A percentile compares a stretch with the other conserved stretches of the same genome.
Evolutionary conservation across 2,888 invertebrate genomes (phyloP).

Genomic region (Cistogaster globosa): DNA sequence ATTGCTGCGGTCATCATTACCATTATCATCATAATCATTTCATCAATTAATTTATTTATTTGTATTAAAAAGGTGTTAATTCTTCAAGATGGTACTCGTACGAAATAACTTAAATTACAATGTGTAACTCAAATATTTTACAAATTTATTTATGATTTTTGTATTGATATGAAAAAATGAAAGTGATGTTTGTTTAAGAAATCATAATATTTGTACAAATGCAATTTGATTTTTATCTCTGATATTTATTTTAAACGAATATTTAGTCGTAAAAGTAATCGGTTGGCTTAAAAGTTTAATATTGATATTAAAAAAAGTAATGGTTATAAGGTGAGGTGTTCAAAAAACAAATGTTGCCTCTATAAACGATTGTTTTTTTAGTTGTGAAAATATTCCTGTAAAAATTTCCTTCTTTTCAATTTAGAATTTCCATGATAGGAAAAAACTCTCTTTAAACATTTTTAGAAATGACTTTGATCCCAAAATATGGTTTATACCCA

Average conservation of each 20-base stretch:
- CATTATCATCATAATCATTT: constrained; percentile 34
- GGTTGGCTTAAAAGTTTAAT: no score
- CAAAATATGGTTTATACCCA: no score
- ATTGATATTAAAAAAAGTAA: no score
- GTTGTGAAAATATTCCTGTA: no score
- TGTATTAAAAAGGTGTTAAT: constrained; percentile 69
- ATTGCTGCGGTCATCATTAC: constrained; percentile 8
- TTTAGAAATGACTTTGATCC: no score
- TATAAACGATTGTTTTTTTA: no score
- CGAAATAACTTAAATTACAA: constrained; percentile 18
- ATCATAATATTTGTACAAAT: constrained; percentile 40
- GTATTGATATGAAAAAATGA: constrained; percentile 25
- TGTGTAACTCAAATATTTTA: neutral
- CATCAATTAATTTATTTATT: constrained; percentile 66
- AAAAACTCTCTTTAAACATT: no score
- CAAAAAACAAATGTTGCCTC: no score
- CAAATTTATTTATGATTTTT: constrained; percentile 1
- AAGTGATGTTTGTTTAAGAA: constrained; percentile 41
- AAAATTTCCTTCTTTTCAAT: no score
- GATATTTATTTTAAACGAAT: constrained; percentile 1
- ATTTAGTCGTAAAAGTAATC: neutral
- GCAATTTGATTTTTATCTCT: neutral
- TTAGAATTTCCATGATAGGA: no score
- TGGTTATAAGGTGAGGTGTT: no score
- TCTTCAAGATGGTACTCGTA: constrained; percentile 24